These are phyloP conservation scores for Stenurella melanura DNA, from an alignment of 2,888 invertebrate genomes.

Conservation along the genomic window DNA sequence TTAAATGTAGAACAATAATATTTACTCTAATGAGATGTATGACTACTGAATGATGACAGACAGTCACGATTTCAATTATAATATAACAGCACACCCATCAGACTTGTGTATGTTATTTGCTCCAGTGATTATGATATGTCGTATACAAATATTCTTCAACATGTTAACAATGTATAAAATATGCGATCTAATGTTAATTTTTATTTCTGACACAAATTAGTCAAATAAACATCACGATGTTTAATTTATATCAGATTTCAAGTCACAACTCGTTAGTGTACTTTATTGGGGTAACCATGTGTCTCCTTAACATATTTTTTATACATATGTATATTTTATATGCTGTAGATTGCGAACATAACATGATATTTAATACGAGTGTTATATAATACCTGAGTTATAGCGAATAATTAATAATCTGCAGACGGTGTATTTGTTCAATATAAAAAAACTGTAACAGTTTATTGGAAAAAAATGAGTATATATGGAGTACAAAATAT, in stretches of 20 bases:
- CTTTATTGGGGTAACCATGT: conserved; percentile 18
- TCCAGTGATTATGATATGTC: conserved; percentile 22
- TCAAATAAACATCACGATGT: conserved; percentile 31
- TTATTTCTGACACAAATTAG: conserved; percentile 29
- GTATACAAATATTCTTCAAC: conserved; percentile 29
- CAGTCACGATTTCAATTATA: conserved; percentile 55
- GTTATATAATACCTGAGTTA: not conserved
- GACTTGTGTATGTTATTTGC: conserved; percentile 26
- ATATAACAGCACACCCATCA: conserved; percentile 41
- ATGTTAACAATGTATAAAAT: conserved; percentile 33
- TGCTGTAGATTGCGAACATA: not conserved
- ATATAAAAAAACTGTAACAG: not conserved
- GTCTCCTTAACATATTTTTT: conserved; percentile 2
- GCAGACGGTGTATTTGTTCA: not conserved
- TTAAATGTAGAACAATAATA: conserved; percentile 32
- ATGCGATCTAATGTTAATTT: conserved; percentile 19
- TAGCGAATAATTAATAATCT: not conserved
- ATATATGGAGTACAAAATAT: not conserved
- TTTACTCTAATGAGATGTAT: conserved; percentile 25
- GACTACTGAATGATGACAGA: conserved; percentile 34
- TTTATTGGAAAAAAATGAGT: not conserved
- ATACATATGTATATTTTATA: not conserved
- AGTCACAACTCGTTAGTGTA: conserved; percentile 33
- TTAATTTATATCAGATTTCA: conserved; percentile 35
- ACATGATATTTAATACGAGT: not conserved